phyloP scores from a whole-genome alignment of 64 coral and sea anemone genomes.

The Actinia equina region DNA sequence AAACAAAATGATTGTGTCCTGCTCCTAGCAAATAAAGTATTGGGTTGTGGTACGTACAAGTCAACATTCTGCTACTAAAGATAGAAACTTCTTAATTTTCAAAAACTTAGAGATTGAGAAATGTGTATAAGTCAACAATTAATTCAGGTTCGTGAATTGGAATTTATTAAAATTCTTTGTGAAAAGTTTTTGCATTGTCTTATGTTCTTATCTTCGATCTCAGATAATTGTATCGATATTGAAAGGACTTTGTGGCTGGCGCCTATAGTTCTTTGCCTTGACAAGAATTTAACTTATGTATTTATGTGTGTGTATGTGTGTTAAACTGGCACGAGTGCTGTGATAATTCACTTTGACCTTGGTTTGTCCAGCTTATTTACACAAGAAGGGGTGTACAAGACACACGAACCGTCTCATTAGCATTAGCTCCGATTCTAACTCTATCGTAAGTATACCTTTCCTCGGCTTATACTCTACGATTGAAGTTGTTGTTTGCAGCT shows the following conservation, averaged over 20 bases:
- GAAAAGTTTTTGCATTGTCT: neutral
- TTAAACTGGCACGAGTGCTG: neutral
- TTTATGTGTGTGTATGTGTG: neutral
- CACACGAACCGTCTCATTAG: neutral
- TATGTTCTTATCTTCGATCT: constrained; percentile 5
- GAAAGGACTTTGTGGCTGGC: constrained; percentile 4
- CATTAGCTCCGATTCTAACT: neutral
- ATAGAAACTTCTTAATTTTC: no score
- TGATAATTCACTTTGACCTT: neutral
- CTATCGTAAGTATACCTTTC: neutral
- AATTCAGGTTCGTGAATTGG: neutral
- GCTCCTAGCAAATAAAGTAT: neutral
- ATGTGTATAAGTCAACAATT: neutral
- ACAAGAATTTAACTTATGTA: neutral
- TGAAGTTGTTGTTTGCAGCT: neutral
- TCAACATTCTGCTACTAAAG: neutral
- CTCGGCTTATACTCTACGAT: neutral
- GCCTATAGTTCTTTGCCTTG: neutral
- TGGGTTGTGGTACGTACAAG: neutral
- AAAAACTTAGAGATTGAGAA: neutral
- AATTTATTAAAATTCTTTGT: neutral
- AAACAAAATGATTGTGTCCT: no score
- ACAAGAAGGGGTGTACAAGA: neutral
- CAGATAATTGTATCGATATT: neutral
- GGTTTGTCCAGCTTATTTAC: neutral